Evolutionary conservation across 2,888 invertebrate genomes (phyloP).

Genomic region (Tillus elongatus): DNA sequence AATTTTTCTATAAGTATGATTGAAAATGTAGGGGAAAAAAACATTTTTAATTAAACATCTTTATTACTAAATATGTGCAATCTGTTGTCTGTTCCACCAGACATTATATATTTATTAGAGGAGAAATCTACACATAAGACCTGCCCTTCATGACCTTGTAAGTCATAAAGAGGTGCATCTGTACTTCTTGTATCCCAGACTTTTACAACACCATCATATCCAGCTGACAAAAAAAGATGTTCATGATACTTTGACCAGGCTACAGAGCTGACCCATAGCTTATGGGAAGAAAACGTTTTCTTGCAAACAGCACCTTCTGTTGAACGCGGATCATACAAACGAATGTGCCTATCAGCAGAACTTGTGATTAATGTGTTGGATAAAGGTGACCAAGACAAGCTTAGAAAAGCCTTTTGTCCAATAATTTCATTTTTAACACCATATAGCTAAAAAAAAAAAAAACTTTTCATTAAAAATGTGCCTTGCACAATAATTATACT

Average conservation of each 20-base stretch:
- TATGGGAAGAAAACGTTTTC: conserved; percentile 78
- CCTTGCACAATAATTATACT: too few relatives aligned
- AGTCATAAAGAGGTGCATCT: conserved; percentile 82
- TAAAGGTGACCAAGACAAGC: conserved; percentile 71
- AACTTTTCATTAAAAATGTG: too few relatives aligned
- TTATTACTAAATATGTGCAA: conserved; percentile 71
- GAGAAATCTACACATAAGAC: conserved; percentile 93
- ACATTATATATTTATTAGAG: conserved; percentile 72
- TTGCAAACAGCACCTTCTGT: conserved; percentile 81
- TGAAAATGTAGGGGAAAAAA: not conserved
- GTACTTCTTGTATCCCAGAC: conserved; percentile 94
- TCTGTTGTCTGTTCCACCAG: conserved; percentile 89
- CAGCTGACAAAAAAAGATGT: conserved; percentile 83
- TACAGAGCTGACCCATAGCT: conserved; percentile 85
- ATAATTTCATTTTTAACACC: conserved; percentile 74
- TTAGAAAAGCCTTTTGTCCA: conserved; percentile 86
- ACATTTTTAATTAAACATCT: conserved; percentile 16
- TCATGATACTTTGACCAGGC: conserved; percentile 79
- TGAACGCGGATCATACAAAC: conserved; percentile 87
- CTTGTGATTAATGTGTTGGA: conserved; percentile 70
- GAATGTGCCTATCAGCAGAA: conserved; percentile 83
- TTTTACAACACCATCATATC: conserved; percentile 85
- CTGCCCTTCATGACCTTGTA: conserved; percentile 90
- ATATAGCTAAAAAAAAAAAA: conserved; percentile 46
- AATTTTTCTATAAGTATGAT: too few relatives aligned